Base-by-base conservation (phyloP, 2,888 invertebrate genomes). In the Dichetophora obliterata region DNA sequence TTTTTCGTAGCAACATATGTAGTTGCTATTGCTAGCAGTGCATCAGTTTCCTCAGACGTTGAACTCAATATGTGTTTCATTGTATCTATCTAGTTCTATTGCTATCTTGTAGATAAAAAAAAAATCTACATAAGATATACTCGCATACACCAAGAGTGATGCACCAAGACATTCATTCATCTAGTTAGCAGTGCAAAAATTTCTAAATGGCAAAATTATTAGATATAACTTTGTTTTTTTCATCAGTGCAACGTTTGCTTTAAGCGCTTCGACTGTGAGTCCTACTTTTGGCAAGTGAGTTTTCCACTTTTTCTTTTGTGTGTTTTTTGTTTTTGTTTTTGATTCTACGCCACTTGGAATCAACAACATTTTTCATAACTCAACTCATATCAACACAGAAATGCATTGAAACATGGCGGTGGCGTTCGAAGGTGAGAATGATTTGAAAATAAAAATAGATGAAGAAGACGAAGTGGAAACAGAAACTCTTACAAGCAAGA, bases 231-330 rank as follows among this genome's bases (percentile, higher is more conserved):
- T 66, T 6, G 9, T 50, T 22, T 68, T 24, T 65, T 16, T 37
- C 16, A 5, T 2, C 34, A 31, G 16, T 71, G 48, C 16, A 57
- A 54, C 54, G 65, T 31, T 14, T 75, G 69, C 68, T 59, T 69
- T 61, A 34, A 34, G 59, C 68, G 59, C 74, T 31, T 37, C 68
- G 68, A 66, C 34, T 43, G 27, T 61, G 50, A 75, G 68, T 69
- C 61, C 75, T 68, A 75, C 69, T 75, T 75, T 75, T 75, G 57
- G 68, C 57, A 65, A 59, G 48, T 57, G 68, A 83, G 83, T 84
- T 84, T 85, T 84, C 85, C 85, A 85, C 84, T 84, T 84, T 85
- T 83, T 80, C 83, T 84, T 82, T 76, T 83, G 31, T 65, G 34
- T 52, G 6, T n/a, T 50, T 19, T 16, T 19, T 52, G 50, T 37